Base-by-base conservation (phyloP, 2,888 invertebrate genomes). In the Oligia latruncula region DNA sequence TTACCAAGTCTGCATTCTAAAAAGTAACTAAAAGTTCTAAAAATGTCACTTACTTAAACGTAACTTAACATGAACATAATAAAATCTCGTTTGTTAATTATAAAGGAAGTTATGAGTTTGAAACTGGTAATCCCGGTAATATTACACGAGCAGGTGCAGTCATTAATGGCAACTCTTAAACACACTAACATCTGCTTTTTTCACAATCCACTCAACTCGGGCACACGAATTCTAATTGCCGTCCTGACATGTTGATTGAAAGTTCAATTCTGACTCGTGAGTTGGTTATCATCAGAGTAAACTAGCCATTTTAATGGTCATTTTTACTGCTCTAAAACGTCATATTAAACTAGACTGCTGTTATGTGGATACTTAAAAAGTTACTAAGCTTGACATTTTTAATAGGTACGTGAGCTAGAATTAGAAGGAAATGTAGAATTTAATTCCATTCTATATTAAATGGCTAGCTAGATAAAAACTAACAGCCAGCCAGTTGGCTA, bases 171-270 rank as follows among this genome's bases (percentile, higher is more conserved):
- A 91, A 93, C 93, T 94, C 93, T 93, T 92, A 92, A 93, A 92
- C 92, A 92, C 90, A 90, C 91, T 91, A 89, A 94, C 96, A 96
- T 96, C 96, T 96, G 96, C 96, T 95, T 95, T 95, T 95, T 95
- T 93, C 92, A 94, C 94, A 94, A 95, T 94, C 92, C 93, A 94
- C 94, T 90, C 91, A 82, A 83, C 71, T 79, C 75, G n/a, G 74
- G 90, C 90, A 91, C 92, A 93, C 94, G 90, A 94, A 95, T 95
- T 95, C 92, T 93, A 95, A 95, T 94, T 95, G 93, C 91, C 87
- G 83, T 88, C 89, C 90, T 90, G 92, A 93, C 90, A 91, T 91
- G 92, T 93, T 92, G 91, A 93, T 92, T 93, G 91, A 92, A 91
- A 92, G 91, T 92, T 92, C 88, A 90, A 91, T 91, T 91, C 88